phyloP scores from a whole-genome alignment of 2,797 vertebrate species.

The Melanotaenia maccullochi region DNA sequence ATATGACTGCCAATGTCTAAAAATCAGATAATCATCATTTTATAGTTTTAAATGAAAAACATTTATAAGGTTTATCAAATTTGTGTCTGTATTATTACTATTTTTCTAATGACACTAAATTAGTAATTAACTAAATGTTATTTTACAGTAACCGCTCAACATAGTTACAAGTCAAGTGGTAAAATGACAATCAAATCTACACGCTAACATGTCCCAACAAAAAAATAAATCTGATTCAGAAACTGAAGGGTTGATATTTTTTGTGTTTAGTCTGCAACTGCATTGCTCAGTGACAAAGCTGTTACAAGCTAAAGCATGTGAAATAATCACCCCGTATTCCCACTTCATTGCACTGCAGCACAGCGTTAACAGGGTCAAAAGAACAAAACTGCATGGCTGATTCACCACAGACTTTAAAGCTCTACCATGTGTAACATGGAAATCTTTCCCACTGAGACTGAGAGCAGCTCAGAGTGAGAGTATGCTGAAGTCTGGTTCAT shows the following conservation, averaged over 20 bases:
- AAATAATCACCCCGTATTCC: conserved; percentile 13
- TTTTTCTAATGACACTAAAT: not conserved
- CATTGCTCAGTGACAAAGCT: conserved; percentile 15
- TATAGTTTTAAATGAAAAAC: not conserved
- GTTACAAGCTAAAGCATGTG: conserved; percentile 7
- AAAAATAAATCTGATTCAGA: not conserved
- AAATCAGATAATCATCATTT: not conserved
- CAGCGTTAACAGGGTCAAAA: conserved; percentile 25
- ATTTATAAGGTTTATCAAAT: not conserved
- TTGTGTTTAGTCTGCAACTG: not conserved
- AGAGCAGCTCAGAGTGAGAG: conserved; percentile 1
- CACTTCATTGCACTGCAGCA: not conserved
- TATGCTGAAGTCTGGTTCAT: not conserved
- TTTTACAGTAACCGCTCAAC: not conserved
- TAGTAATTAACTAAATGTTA: no score
- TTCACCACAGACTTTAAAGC: conserved; percentile 23
- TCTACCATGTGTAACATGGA: conserved; percentile 13
- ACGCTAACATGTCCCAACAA: not conserved
- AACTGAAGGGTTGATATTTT: not conserved
- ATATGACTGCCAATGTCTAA: no score
- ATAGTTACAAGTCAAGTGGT: not conserved
- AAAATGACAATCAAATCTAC: not conserved
- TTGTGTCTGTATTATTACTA: not conserved
- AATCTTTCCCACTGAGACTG: conserved; percentile 7
- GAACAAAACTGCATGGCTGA: conserved; percentile 17